Base-by-base conservation (phyloP, 2,113 vertebrate genomes). In the Sakesphorus luctuosus region DNA sequence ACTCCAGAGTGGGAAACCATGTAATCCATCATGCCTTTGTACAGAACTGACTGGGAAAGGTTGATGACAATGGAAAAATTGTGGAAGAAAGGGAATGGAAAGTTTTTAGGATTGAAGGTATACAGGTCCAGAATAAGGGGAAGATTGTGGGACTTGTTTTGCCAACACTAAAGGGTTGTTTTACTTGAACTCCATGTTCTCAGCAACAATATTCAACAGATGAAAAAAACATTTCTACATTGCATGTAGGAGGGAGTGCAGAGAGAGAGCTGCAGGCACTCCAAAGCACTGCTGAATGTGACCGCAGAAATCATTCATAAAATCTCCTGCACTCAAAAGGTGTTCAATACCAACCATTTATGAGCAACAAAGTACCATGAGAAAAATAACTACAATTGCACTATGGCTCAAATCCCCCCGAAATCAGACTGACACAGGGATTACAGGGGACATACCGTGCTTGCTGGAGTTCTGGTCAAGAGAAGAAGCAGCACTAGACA, bases 381-480 rank as follows among this genome's bases (percentile, higher is more conserved):
- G 78, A 52, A 52, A 77, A 84, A 53, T 26, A 18, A 44, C 35
- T 6, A 13, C 43, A 73, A 28, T 0, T 44, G 31, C 62, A 44
- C 6, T 7, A 12, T 20, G 58, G 33, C 3, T 67, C 78, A 26
- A 21, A 31, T 23, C 14, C 26, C 33, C 46, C 40, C 35, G 13
- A 28, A 67, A 29, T 8, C 47, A 81, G 66, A 33, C 17, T 12
- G 65, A 18, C 28, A 47, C 8, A 8, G 62, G 35, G 47, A 14
- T 19, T 0, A 8, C 49, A 24, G 2, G 16, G 1, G 29, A 93
- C 97, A 3, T 97, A 99, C 99, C 99, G 53, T 99, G 99, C 98
- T 99, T 99, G 98, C 98, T 98, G 97, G 99, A 98, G 98, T 98
- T 99, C 98, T 98, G 98, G 97, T 99, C 99, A 97, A 99, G 98